A percentile compares a stretch with the other conserved stretches of the same genome.
Conservation (phyloP, 30 jellyfish, hydroid and myxozoan genomes). For the Pseudorhiza aurosa region DNA sequence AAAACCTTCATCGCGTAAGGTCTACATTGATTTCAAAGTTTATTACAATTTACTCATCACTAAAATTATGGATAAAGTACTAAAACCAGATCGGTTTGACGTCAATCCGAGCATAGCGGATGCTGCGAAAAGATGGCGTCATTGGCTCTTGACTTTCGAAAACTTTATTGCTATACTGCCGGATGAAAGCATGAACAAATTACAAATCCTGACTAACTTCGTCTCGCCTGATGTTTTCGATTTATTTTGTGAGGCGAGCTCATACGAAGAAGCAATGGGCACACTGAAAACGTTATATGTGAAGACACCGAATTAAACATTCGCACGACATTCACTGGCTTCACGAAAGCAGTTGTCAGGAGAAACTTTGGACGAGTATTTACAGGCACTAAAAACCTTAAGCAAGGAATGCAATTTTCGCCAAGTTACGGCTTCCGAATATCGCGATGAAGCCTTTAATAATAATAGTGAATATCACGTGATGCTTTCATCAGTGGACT, state of each 20-base stretch:
- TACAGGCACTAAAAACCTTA: conserved; percentile 66
- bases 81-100: conserved; percentile 72
- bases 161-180: conserved; percentile 61
- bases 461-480: too few relatives aligned
- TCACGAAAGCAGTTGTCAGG: too few relatives aligned
- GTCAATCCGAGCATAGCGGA: conserved; percentile 40
- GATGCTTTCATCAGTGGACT: conserved; percentile 79
- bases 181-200: conserved; percentile 36
- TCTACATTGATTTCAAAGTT: not conserved
- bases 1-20: not conserved
- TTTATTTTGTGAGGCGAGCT: conserved; percentile 35
- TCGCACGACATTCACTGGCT: conserved; percentile 78
- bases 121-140: conserved; percentile 66
- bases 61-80: conserved; percentile 53
- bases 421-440: conserved; percentile 59
- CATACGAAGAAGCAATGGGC: conserved; percentile 58
- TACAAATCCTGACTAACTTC: conserved; percentile 51
- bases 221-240: conserved; percentile 63
- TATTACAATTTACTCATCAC: conserved; percentile 21
- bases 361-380: conserved; percentile 67
- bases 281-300: conserved; percentile 56
- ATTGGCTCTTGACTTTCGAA: conserved; percentile 75
- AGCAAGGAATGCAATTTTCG: conserved; percentile 74
- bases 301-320: conserved; percentile 60
- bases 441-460: conserved; percentile 68